These are phyloP conservation scores for Equus przewalskii DNA, from an alignment of 2,113 vertebrate genomes.

Conservation along the genomic window DNA sequence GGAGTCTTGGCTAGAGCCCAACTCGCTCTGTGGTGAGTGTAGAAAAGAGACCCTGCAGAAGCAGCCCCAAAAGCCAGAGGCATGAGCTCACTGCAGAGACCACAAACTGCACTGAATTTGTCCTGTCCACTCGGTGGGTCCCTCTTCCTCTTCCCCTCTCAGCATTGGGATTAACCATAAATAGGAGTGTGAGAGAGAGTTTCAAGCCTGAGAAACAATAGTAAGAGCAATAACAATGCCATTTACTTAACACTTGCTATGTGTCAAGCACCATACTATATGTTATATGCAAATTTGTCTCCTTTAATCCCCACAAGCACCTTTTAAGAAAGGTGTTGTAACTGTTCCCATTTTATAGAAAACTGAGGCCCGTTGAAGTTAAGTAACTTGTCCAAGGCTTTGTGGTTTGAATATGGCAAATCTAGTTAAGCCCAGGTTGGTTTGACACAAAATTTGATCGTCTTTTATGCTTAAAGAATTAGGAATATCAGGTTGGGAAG, in stretches of 20 bases:
- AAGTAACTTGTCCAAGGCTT: background rate
- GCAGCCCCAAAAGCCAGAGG: background rate
- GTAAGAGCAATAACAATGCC: background rate
- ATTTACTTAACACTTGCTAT: background rate
- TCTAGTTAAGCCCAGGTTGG: background rate
- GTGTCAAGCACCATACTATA: background rate
- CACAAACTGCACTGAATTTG: background rate
- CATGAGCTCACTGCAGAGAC: background rate
- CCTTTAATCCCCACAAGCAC: background rate
- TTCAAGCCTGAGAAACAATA: background rate
- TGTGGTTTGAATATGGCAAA: background rate
- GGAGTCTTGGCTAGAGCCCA: background rate
- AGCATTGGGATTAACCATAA: background rate
- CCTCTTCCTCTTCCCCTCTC: background rate
- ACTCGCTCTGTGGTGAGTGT: background rate
- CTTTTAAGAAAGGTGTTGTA: background rate
- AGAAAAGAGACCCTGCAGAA: conserved; percentile 37
- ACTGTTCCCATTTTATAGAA: conserved; percentile 12
- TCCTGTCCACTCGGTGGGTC: background rate
- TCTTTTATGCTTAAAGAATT: background rate
- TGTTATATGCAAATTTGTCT: background rate
- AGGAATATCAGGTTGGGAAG: background rate
- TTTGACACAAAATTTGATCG: background rate
- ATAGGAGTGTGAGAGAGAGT: background rate
- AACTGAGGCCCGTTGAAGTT: background rate